Percentiles rank a stretch among this genome's conserved stretches.
These are phyloP conservation scores for Lordiphosa stackelbergi DNA, from an alignment of 1,140 invertebrate species.

Conservation along the genomic window DNA sequence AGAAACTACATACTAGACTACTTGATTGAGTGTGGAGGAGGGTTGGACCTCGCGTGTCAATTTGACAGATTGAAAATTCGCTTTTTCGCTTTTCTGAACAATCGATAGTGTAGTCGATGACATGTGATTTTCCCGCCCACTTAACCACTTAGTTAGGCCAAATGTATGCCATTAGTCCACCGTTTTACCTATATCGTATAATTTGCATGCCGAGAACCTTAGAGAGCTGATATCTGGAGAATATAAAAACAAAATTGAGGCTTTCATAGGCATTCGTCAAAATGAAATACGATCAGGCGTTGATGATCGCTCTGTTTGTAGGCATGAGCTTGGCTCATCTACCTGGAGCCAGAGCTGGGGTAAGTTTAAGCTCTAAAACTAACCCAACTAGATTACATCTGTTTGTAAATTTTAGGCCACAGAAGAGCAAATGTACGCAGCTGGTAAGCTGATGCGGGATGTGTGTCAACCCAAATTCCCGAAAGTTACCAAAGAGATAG, in stretches of 20 bases:
- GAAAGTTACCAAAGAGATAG: constrained; percentile 50
- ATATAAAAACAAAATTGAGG: neutral
- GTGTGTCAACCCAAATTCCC: constrained; percentile 66
- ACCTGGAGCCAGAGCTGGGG: constrained; percentile 13
- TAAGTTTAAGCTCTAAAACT: neutral
- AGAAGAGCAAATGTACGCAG: constrained; percentile 75
- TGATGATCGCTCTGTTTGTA: constrained; percentile 3
- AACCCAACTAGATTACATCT: neutral
- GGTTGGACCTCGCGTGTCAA: no score
- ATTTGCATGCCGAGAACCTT: constrained; percentile 3
- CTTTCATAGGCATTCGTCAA: neutral
- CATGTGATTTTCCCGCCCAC: constrained; percentile 2
- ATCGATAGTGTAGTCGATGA: neutral
- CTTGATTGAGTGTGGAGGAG: no score
- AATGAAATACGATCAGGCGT: neutral
- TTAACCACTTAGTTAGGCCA: constrained; percentile 4
- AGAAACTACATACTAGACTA: no score
- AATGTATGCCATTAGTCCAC: constrained; percentile 9
- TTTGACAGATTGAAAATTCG: no score
- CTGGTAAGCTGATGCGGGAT: constrained; percentile 65
- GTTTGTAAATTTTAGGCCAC: constrained; percentile 77
- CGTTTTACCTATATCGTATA: neutral
- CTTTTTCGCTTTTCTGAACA: no score
- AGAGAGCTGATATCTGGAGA: neutral
- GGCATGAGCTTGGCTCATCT: neutral